Base-by-base conservation (phyloP, 1,140 invertebrate genomes). In the Hylyphantes graminicola region DNA sequence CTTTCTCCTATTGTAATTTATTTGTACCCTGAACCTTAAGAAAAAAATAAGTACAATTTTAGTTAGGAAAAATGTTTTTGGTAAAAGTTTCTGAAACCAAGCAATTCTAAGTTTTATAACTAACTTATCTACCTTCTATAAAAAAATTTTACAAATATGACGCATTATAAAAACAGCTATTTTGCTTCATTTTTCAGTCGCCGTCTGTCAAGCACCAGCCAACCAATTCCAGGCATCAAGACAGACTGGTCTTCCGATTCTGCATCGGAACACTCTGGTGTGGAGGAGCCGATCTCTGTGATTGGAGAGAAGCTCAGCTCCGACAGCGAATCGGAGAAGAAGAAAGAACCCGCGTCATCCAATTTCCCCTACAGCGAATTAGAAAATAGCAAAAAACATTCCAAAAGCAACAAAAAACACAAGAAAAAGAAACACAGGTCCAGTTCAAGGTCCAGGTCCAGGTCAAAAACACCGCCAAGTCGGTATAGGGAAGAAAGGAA, bases 281-380 rank as follows among this genome's bases (percentile, higher is more conserved):
- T 53, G n/a, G 79, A 81, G 64, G 79, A 81, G 53, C 68, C 68
- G 9, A 73, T 73, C n/a, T 73, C 79, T 21, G 35, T 55, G 55
- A 17, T 73, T 21, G 55, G 65, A 11, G 76, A 78, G 13, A 51
- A 65, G n/a, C 15, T 64, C 11, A 78, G 63, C 12, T 73, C 67
- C 54, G 77, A 80, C 54, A 50, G 21, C 12, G 65, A 80, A 51
- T 35, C 68, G 51, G 15, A 17, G 21, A 48, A 19, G 7, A 11
- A 12, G 7, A 15, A n/a, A 5, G 17, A 61, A 6, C 57, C 57
- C 57, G 57, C 12, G 2, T 12, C 35, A 2, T 35, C 35, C 1
- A 35, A 35, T 35, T 35, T 35, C 2, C 35, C 35, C 35, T 2
- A 2, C 35, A 2, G 1, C 35, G 35, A 35, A 35, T 35, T 5